A percentile compares a stretch with the other conserved stretches of the same genome.
phyloP scores from a whole-genome alignment of 2,113 vertebrate genomes.

The Triplophysa rosa region DNA sequence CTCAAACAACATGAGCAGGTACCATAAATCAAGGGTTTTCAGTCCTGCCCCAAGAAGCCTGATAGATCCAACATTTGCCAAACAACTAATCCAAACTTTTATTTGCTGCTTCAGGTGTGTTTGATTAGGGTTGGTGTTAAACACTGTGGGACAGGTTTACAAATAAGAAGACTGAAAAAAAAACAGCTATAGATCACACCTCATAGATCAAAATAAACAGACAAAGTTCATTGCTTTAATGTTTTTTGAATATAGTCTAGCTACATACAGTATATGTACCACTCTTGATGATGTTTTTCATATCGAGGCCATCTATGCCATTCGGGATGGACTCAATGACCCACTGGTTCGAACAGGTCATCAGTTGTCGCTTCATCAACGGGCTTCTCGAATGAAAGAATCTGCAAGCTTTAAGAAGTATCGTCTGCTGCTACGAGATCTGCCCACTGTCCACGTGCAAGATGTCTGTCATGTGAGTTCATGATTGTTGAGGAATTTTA shows the following conservation, averaged over 20 bases:
- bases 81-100: too few species aligned
- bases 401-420: conserved; percentile 79
- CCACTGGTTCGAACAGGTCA: conserved; percentile 84
- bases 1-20: conserved; percentile 74
- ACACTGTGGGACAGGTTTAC: too few species aligned
- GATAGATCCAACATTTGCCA: too few species aligned
- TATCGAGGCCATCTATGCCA: conserved; percentile 79
- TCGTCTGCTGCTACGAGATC: conserved; percentile 68
- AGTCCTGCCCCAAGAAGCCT: too few species aligned
- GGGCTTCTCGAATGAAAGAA: conserved; percentile 83
- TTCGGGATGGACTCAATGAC: conserved; percentile 82
- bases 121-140: too few species aligned
- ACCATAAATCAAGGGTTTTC: background rate
- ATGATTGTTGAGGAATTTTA: background rate
- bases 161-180: too few species aligned
- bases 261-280: background rate
- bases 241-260: background rate
- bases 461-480: conserved; percentile 88
- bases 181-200: too few species aligned
- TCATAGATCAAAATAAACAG: background rate
- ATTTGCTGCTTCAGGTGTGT: too few species aligned
- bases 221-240: background rate
- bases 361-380: conserved; percentile 84
- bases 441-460: conserved; percentile 76
- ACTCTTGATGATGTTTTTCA: conserved; percentile 11